Evolutionary conservation across 2,113 vertebrate species (phyloP).

Genomic region (Phalacrocorax pelagicus): DNA sequence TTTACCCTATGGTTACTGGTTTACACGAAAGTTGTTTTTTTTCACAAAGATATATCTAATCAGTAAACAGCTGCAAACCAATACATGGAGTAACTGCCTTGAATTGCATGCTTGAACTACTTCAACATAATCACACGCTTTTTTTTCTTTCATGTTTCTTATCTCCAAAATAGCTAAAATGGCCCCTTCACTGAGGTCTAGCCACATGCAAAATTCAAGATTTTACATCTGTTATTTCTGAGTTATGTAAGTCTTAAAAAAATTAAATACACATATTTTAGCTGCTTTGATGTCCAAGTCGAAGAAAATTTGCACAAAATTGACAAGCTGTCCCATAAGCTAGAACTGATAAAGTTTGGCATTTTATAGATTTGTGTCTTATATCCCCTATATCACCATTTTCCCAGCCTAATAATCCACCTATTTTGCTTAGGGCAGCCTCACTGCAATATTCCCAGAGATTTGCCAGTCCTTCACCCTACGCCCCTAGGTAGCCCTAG

Average conservation of each 20-base stretch:
- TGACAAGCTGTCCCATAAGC: neutral
- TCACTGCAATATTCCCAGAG: neutral
- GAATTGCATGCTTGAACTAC: neutral
- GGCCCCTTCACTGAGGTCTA: neutral
- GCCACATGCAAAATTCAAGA: neutral
- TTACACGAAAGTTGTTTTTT: neutral
- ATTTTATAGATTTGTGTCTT: neutral
- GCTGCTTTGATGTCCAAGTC: neutral
- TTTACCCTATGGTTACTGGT: neutral
- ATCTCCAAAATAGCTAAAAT: neutral
- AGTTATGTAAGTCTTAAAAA: neutral
- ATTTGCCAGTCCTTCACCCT: neutral
- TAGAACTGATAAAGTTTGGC: neutral
- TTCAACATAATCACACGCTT: neutral
- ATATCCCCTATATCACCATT: neutral
- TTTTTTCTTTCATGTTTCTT: neutral
- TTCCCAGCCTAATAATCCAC: neutral
- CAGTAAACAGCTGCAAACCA: neutral
- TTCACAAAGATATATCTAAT: neutral
- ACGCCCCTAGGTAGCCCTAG: neutral
- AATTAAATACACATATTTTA: neutral
- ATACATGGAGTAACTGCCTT: neutral
- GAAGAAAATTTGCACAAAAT: neutral
- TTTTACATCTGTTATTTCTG: neutral
- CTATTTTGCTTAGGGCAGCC: neutral